Evolutionary conservation across 2,888 invertebrate genomes (phyloP).

Genomic region (Sphaerophoria rueppellii): DNA sequence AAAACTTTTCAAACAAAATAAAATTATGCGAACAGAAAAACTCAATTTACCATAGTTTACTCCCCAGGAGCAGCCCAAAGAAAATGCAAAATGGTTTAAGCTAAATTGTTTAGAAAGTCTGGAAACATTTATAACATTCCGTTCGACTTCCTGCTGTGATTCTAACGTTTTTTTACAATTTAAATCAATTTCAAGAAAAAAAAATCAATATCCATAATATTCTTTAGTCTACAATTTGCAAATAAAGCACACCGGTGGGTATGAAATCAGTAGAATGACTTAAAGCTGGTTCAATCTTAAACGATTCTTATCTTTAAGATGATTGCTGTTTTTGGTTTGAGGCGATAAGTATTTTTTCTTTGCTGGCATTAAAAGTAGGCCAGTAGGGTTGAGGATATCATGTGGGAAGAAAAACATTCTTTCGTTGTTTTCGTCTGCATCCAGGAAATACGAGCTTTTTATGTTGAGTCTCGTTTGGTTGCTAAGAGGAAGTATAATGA

Average conservation of each 20-base stretch:
- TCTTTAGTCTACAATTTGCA: background rate
- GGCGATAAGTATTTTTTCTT: background rate
- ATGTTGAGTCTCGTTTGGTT: background rate
- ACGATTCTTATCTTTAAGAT: background rate
- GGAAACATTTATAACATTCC: background rate
- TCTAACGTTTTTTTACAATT: background rate
- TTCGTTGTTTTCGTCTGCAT: background rate
- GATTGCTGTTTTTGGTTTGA: constrained; percentile 1
- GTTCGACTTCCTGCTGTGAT: background rate
- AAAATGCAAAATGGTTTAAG: background rate
- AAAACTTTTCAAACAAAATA: background rate
- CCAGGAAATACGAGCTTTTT: background rate
- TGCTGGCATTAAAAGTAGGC: background rate
- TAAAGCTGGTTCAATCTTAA: background rate
- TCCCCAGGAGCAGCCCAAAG: background rate
- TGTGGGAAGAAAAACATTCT: background rate
- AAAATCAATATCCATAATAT: background rate
- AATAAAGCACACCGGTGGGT: background rate
- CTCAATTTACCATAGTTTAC: background rate
- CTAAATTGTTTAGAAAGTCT: background rate
- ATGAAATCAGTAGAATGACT: background rate
- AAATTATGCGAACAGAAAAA: background rate
- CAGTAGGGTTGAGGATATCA: background rate
- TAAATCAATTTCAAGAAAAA: background rate
- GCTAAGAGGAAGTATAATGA: background rate